Evolutionary conservation across 2,888 invertebrate species (phyloP), one percentile per base, ranked within the genome.

Genomic region (Cylindroiulus punctatus): DNA sequence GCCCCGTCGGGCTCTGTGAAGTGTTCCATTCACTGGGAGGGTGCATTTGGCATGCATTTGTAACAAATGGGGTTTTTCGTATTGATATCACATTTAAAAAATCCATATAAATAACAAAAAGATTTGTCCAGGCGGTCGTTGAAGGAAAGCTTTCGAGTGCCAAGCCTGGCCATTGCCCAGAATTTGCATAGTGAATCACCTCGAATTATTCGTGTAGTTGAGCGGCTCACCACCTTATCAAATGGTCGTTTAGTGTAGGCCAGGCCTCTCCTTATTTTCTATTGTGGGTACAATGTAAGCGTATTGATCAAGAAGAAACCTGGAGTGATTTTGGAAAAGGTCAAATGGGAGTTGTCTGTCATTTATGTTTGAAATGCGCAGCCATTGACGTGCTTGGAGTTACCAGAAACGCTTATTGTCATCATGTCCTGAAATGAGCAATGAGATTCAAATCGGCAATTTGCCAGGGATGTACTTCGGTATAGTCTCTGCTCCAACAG

Each of bases 241-340:
- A 76, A 22, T 30, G 22, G 12, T 76, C 30, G 22, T 76, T 76
- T 76, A 30, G 30, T 76, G 76, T 76, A 76, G 30, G 76, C 76
- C 76, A 76, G 76, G 76, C 76, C 8, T 76, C 76, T 76, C 76
- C 30, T 76, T 76, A 76, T 10, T 10, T 26, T 76, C 76, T 76
- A 76, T 76, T 76, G 76, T 76, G 26, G 30, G 76, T 76, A 14
- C 76, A 76, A 26, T 76, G 76, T 76, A 76, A 76, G 76, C 76
- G 76, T 76, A 76, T 76, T 76, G 76, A 76, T 76, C 76, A 76
- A 76, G 76, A 76, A 76, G 76, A 76, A 76, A 76, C 76, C 76
- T 76, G 76, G 76, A 76, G 26, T 30, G 76, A 3, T 76, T 76
- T 76, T 76, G 76, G 76, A 76, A 26, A 14, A 76, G 14, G 30